Base-by-base conservation (phyloP, 2,888 invertebrate genomes). In the Microplitis manilae region DNA sequence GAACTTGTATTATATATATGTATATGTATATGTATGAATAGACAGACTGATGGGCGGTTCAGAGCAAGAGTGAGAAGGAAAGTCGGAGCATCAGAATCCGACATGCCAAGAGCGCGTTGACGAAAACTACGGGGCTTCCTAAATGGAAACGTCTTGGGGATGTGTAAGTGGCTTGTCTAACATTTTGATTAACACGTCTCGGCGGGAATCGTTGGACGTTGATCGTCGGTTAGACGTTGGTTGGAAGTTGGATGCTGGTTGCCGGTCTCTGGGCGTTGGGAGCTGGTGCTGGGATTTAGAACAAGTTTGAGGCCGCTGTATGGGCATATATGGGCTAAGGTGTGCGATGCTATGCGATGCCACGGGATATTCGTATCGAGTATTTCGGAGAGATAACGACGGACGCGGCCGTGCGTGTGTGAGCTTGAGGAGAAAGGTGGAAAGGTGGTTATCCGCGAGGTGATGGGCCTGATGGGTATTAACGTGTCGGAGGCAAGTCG, bases 161-260 rank as follows among this genome's bases (percentile, higher is more conserved):
- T 87, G 83, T 89, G 89, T 89, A 90, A 90, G 89, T 88, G 89
- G 89, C 89, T 89, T 89, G 89, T 89, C 88, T 87, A 89, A 89
- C 89, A 89, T 89, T 89, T 89, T 89, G 88, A 89, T 89, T 89
- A 90, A 89, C 89, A 89, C 89, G 89, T 89, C 88, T 86, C 84
- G 77, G 80, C 77, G 73, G 75, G 40, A 79, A 59, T 78, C 73
- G 50, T 13, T 50, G 71, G 68, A 59, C 62, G 50, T 50, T 50
- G 50, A 50, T 50, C 50, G 50, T 30, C 30, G 30, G 30, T 30
- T 30, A 30, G 30, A 30, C 30, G 30, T 30, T 30, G 4, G 30
- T 50, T 50, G 61, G 59, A 30, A 41, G 41, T 8, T 59, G 20
- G 20, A 9, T 39, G 40, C 65, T 20, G 20, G 13, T 30, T 30